Base-by-base conservation (phyloP, 2,797 vertebrate species). In the Catamblyrhynchus diadema region DNA sequence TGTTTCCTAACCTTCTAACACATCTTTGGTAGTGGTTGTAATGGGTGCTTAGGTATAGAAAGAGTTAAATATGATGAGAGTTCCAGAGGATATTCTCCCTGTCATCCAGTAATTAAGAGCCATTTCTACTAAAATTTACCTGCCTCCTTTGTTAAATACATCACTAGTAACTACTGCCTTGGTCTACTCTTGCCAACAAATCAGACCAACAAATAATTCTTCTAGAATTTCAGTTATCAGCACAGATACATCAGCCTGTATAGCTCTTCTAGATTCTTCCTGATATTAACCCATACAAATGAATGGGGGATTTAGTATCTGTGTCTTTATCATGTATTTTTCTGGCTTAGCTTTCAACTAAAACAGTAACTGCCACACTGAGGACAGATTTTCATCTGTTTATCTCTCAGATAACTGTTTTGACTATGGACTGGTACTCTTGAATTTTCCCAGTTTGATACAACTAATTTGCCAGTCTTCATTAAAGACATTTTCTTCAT, bases 1-100 rank as follows among this genome's bases (percentile, higher is more conserved):
- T 23, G 11, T 42, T 67, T 33, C 22, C 10, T 69, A 17, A n/a
- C 0, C 0, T 81, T 88, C 25, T 84, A 65, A 53, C 4, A 10
- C 14, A 8, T 44, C 14, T 81, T 21, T 87, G 9, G 10, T 32
- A 41, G 35, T 6, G 71, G 5, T 2, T 59, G 10, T 41, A 82
- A 51, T 12, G 9, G 2, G 4, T 60, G 25, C 14, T 72, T 27
- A 37, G 5, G 5, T 50, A 62, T 3, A 44, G 45, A 79, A 75
- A 72, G 37, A 81, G 15, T 25, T 60, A 75, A 70, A 70, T 25
- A 18, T 0, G 0, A 5, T 20, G 27, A 9, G 6, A 62, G 14
- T 17, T 77, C 22, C 10, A 11, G 30, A 50, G 7, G 14, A 44
- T 45, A 37, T 39, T 72, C 5, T 62, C 6, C 12, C 18, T 33